Evolutionary conservation across 2,113 vertebrate species (phyloP).

Genomic region (Redunca redunca): DNA sequence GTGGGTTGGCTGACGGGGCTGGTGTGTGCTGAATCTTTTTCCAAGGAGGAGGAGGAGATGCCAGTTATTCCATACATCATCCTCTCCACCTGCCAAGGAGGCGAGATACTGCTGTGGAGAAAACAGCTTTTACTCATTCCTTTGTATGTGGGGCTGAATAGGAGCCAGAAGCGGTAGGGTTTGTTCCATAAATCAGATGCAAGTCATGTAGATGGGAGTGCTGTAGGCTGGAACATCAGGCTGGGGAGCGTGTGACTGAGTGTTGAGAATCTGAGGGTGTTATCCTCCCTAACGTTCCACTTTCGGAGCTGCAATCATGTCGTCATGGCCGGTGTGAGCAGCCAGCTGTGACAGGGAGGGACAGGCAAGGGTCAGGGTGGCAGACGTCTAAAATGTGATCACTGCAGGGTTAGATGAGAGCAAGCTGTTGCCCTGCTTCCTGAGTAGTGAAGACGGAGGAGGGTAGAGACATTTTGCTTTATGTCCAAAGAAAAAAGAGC

Average conservation of each 20-base stretch:
- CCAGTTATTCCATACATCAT: conserved; percentile 45
- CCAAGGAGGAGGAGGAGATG: conserved; percentile 58
- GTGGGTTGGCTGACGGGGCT: conserved; percentile 45
- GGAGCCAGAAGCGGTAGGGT: conserved; percentile 56
- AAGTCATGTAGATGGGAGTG: conserved; percentile 31
- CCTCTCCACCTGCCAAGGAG: conserved; percentile 67
- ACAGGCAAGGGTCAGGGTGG: not conserved
- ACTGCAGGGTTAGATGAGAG: not conserved
- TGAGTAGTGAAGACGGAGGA: not conserved
- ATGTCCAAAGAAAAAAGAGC: not conserved
- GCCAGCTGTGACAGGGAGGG: not conserved
- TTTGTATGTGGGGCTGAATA: conserved; percentile 44
- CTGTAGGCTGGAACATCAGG: not conserved
- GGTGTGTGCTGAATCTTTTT: conserved; percentile 51
- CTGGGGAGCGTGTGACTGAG: not conserved
- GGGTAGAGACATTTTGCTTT: not conserved
- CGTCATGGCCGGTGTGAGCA: not conserved
- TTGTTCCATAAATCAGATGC: conserved; percentile 41
- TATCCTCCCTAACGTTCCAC: not conserved
- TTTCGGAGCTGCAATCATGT: not conserved
- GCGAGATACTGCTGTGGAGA: conserved; percentile 50
- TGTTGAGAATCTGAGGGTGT: not conserved
- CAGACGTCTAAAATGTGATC: not conserved
- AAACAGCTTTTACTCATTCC: conserved; percentile 64
- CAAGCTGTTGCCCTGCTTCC: not conserved